Base-by-base conservation (phyloP, 2,888 invertebrate species). In the Scaptomyza caliginosa region DNA sequence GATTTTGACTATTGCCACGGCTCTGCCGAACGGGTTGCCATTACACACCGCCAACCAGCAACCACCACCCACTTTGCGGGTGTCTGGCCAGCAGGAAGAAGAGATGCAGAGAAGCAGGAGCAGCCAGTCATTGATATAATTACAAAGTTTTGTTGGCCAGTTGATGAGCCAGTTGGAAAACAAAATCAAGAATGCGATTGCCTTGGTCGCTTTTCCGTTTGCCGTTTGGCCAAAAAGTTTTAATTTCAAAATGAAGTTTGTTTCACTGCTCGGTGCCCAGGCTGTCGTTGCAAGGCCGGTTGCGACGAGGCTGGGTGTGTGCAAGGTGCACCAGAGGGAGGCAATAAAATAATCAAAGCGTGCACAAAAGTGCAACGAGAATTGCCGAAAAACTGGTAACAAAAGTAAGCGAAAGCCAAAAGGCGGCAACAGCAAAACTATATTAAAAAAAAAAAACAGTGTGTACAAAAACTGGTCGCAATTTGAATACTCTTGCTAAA, bases 331-430 rank as follows among this genome's bases (percentile, higher is more conserved):
- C 19, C n/a, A 30, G n/a, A 30, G 21, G 23, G 24, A 49, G 76
- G 78, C 74, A 85, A 86, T 85, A 86, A 85, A 85, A 78, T 84
- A 85, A 84, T 76, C 77, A 82, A 86, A 80, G 85, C 84, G 67
- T 73, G 72, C 74, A 74, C 73, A 82, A 86, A 80, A 80, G 81
- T 84, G 80, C 80, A 80, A 77, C 65, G 78, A 76, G 70, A 81
- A 78, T 76, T 74, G 84, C 73, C 81, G 70, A 80, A 83, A 80
- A 80, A 70, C 65, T 70, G 68, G 77, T 78, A 68, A 67, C 81
- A 78, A 74, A 81, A 74, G 77, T 79, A 71, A 82, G 64, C 74
- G 48, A 66, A 70, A 43, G 45, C 55, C 74, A 55, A 66, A 65
- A 59, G 39, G 45, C 49, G 63, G 43, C 42, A 62, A 66, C 11